Conservation (phyloP, 2,113 vertebrate species). For the Cyprinodon brontotheroides region DNA sequence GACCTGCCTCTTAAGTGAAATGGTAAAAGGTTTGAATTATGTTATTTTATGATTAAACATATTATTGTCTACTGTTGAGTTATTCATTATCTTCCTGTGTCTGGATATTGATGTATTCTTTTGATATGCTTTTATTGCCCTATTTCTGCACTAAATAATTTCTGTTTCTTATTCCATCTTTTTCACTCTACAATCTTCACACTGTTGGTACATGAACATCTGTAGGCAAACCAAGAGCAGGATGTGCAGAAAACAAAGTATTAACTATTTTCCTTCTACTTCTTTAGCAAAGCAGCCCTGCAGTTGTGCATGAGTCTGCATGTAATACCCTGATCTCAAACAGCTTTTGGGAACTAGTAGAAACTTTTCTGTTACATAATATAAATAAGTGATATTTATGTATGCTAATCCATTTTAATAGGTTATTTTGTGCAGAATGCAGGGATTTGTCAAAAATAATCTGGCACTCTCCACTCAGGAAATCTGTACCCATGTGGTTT, state of each 20-base stretch:
- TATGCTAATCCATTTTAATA: background rate
- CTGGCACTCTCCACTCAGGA: background rate
- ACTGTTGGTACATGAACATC: background rate
- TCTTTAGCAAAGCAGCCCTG: background rate
- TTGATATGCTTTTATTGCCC: too few species aligned
- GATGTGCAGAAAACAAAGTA: background rate
- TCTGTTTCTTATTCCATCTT: too few species aligned
- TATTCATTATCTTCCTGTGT: too few species aligned
- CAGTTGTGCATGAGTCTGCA: background rate
- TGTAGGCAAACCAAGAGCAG: background rate
- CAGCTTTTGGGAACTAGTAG: background rate
- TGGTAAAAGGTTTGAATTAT: too few species aligned
- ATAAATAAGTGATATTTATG: background rate
- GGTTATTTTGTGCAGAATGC: background rate
- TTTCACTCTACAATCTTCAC: background rate
- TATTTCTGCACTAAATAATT: too few species aligned
- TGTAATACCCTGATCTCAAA: background rate
- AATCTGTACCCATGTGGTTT: background rate
- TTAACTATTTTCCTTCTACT: background rate
- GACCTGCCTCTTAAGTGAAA: too few species aligned
- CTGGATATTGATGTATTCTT: too few species aligned
- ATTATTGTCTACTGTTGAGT: too few species aligned
- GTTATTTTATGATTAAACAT: too few species aligned
- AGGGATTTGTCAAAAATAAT: conserved; percentile 1
- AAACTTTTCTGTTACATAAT: background rate